Evolutionary conservation across 2,888 invertebrate species (phyloP), one percentile per base, ranked within the genome.

Genomic region (Chloroclysta siterata): DNA sequence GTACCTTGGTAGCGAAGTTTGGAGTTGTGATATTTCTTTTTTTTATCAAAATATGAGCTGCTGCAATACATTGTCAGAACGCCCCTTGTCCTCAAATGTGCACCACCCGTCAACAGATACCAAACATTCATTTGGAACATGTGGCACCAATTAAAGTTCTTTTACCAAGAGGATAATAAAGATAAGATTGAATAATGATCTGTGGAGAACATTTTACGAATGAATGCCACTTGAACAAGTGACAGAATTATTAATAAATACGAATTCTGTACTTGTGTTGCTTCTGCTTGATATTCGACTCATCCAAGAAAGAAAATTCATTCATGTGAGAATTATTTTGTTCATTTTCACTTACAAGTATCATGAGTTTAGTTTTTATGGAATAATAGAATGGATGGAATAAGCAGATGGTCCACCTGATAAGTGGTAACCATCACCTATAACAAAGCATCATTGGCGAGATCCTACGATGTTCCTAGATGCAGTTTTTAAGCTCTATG

Each of bases 111-210:
- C 86, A 83, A 82, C 87, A 83, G 79, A 66, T 76, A 70, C 72
- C 75, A 79, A 77, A 78, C 83, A 83, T 83, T 80, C 76, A 77
- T 84, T 83, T 77, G 73, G 73, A 85, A 88, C 90, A 90, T 90
- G 88, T 90, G 90, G 88, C 81, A 87, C 84, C 90, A 90, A 90
- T 90, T 90, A 90, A 84, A 89, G 83, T 85, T 88, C 84, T 89
- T 89, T 88, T 85, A 85, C 81, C 79, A 80, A 83, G 84, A 84
- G 84, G 74, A 82, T 86, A 87, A 88, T 89, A 87, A 88, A 90
- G 90, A 90, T 90, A 89, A 87, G 83, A 83, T 73, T 88, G 86
- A 90, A 85, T 90, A 90, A 90, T 90, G 83, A 87, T 81, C 87
- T 88, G 88, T 87, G 84, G 83, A 88, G 83, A 86, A 85, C 80